Percentiles rank a stretch among this genome's conserved stretches.
phyloP scores from a whole-genome alignment of 2,888 invertebrate genomes.

The Sthenelais limicola region DNA sequence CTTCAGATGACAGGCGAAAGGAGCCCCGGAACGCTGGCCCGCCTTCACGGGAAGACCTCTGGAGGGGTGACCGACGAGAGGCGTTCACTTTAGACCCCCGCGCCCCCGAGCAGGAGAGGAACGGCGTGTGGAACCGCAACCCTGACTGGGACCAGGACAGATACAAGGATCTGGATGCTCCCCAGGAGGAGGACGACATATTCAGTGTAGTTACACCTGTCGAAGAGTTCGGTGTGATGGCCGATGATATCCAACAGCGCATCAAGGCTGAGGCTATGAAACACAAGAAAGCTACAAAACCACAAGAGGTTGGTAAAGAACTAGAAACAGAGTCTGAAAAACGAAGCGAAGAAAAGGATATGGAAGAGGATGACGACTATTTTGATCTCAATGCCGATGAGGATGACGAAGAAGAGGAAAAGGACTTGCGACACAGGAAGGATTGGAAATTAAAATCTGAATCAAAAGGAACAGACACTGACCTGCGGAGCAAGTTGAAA shows the following conservation, averaged over 20 bases:
- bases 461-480: not conserved
- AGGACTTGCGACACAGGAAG: conserved; percentile 6
- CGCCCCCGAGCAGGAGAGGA: conserved; percentile 5
- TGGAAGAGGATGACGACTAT: conserved; percentile 13
- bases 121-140: not conserved
- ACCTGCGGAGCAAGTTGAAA: conserved; percentile 19
- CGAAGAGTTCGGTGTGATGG: conserved; percentile 26
- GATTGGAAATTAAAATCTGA: conserved; percentile 20
- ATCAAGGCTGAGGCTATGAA: conserved; percentile 18
- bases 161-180: conserved; percentile 16
- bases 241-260: conserved; percentile 15
- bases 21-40: too few species aligned
- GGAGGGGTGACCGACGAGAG: conserved; percentile 17
- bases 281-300: not conserved
- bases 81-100: conserved; percentile 16
- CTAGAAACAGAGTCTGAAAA: not conserved
- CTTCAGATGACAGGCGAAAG: too few species aligned
- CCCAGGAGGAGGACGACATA: not conserved
- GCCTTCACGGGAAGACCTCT: conserved; percentile 11
- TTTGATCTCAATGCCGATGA: not conserved
- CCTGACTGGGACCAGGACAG: conserved; percentile 32
- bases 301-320: too few species aligned
- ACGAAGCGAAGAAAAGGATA: not conserved
- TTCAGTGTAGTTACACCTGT: conserved; percentile 4
- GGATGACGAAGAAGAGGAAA: conserved; percentile 27